phyloP scores from a whole-genome alignment of 2,797 vertebrate genomes.

The Acrocephalus scirpaceus region DNA sequence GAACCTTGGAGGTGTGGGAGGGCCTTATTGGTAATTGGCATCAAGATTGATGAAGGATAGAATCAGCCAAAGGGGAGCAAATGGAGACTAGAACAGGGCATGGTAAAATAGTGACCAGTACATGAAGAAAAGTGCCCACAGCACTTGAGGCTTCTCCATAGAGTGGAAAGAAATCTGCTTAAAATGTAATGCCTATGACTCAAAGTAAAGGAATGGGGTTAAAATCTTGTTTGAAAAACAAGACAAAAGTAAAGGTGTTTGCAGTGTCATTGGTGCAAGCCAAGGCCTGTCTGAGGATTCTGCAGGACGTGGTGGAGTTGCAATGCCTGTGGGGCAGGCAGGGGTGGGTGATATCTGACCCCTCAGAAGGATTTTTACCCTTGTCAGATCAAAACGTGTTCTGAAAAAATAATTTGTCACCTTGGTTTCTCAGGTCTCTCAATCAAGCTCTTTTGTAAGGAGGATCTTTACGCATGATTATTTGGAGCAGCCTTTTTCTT shows the following conservation, averaged over 20 bases:
- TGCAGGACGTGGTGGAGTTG: not conserved
- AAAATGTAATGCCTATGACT: not conserved
- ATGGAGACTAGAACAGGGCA: not conserved
- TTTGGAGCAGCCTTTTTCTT: not conserved
- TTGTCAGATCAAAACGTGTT: not conserved
- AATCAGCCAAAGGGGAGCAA: not conserved
- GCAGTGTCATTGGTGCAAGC: not conserved
- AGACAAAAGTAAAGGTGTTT: not conserved
- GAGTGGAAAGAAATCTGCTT: not conserved
- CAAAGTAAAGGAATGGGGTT: not conserved
- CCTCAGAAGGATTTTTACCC: not conserved
- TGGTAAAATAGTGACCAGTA: not conserved
- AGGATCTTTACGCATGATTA: not conserved
- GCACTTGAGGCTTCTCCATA: not conserved
- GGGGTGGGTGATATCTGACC: not conserved
- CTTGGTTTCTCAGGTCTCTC: not conserved
- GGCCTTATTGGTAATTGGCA: not conserved
- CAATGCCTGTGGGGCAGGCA: rapidly evolving
- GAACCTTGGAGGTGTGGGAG: conserved; percentile 22
- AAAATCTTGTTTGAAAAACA: not conserved
- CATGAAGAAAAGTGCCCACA: not conserved
- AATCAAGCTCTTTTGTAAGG: not conserved
- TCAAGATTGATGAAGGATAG: not conserved
- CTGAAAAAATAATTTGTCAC: not conserved
- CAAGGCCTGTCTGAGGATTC: not conserved